Conservation (phyloP, 2,888 invertebrate species). For the Drosophila differens region DNA sequence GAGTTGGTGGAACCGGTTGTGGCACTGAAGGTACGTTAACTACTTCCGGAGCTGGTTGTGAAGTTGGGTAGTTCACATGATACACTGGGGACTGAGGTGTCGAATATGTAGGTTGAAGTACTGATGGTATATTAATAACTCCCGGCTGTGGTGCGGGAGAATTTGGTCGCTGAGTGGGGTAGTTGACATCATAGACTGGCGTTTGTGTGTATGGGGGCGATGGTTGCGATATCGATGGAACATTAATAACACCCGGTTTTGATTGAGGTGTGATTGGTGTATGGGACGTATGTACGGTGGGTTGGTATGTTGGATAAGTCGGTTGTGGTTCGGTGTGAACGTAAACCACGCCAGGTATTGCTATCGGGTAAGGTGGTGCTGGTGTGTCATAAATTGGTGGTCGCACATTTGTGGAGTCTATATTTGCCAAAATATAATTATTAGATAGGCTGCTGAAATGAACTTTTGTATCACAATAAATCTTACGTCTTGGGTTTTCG, state of each 20-base stretch:
- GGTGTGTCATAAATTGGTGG: constrained; percentile 90
- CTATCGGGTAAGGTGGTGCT: constrained; percentile 87
- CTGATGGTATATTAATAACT: constrained; percentile 44
- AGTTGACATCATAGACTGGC: constrained; percentile 34
- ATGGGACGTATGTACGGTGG: constrained; percentile 22
- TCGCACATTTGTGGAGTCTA: constrained; percentile 23
- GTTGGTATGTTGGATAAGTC: constrained; percentile 19
- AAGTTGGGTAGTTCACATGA: constrained; percentile 17
- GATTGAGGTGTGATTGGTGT: constrained; percentile 6
- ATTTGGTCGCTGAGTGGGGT: constrained; percentile 35
- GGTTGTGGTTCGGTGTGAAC: constrained; percentile 85
- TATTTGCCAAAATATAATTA: constrained; percentile 20
- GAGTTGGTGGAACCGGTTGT: neutral
- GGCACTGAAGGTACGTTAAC: constrained; percentile 32
- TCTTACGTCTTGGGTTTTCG: constrained; percentile 77
- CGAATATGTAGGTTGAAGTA: constrained; percentile 21
- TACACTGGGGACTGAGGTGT: constrained; percentile 25
- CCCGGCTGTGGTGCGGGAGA: constrained; percentile 25
- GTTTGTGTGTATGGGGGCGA: constrained; percentile 20
- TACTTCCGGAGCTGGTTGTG: constrained; percentile 21
- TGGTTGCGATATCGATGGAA: constrained; percentile 54
- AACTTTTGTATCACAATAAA: neutral
- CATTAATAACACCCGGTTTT: constrained; percentile 42
- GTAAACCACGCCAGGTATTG: constrained; percentile 86
- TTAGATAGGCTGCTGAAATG: constrained; percentile 9